Evolutionary conservation across 2,113 vertebrate genomes (phyloP), one percentile per base, ranked within the genome.

Genomic region (Microtus oregoni): DNA sequence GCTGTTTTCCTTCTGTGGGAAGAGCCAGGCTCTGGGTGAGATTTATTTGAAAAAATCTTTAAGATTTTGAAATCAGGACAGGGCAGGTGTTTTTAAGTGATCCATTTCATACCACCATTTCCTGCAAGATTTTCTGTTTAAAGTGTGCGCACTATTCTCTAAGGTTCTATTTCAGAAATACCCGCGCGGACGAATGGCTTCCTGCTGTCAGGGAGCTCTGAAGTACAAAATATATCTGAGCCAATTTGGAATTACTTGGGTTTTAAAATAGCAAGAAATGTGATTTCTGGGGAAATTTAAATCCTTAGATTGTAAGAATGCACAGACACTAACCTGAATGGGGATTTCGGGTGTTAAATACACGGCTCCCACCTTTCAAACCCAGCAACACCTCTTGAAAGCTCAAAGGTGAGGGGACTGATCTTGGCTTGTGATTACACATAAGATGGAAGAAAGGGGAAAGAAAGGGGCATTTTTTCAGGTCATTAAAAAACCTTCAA

Each of bases 1-100:
- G 58, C 26, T 94, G 35, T 67, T 89, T 96, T 90, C 61, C 20
- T 92, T 86, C 47, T 30, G n/a, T 41, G 28, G 90, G 15, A 96
- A 93, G 77, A 63, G 41, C 19, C 19, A 65, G 0, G 15, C 28
- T 95, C 55, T 47, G 8, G 9, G 50, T 26, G 63, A 91, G 68
- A 86, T 82, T 75, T 93, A 70, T 95, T 96, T 91, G 47, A 93
- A 86, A 93, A 86, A 86, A 93, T 96, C 75, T 90, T 97, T 50
- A 55, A 50, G 85, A 44, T 41, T 91, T 89, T 86, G 86, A 70
- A 86, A 89, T 92, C 44, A 63, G 26, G 10, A 1, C 30, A 77
- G 50, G 55, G 58, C 28, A 63, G 11, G 73, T 67, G 50, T 38
- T 83, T 96, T 83, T 44, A 83, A 95, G 44, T 55, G 63, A 19